Base-by-base conservation (phyloP, 2,113 vertebrate genomes). In the Corvus cornix region DNA sequence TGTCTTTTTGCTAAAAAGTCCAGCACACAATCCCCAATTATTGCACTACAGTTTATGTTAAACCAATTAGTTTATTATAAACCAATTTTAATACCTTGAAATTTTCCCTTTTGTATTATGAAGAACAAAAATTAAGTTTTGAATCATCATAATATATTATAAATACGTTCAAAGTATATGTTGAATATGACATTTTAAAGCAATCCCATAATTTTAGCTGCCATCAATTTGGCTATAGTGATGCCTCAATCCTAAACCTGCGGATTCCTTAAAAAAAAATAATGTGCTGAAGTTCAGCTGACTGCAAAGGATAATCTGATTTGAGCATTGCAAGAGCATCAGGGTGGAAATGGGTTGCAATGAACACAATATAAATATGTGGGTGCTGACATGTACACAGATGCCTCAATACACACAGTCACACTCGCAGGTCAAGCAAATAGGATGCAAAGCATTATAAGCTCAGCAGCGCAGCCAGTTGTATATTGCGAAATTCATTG, bases 331-430 rank as follows among this genome's bases (percentile, higher is more conserved):
- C 64, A 18, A 23, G 39, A 89, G 27, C 53, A 89, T 74, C 68
- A 69, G n/a, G 6, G 51, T 84, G 46, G 79, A 95, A 96, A 91
- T 60, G 37, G 70, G 16, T 78, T 84, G 43, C 43, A 60, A 43
- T 62, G 75, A 93, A 52, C 41, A 67, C 13, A 64, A 30, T 46
- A 59, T 41, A 80, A 95, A 88, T 94, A 78, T 51, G 64, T 96
- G 69, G 35, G 17, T 60, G n/a, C 74, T 84, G 79, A 68, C 41
- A 44, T 28, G 53, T 43, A 53, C 52, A 68, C 56, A 79, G 43
- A 94, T 76, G 81, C 51, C 41, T 88, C 83, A 80, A 6, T 44
- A 41, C 39, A 41, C 39, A 41, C 39, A 41, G 39, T 41, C 14
- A 4, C 23, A 53, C 18, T 85, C 10, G 3, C 10, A 55, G 37